Evolutionary conservation across 1,140 invertebrate genomes (phyloP).

Genomic region (Lasioglossum baleicum): DNA sequence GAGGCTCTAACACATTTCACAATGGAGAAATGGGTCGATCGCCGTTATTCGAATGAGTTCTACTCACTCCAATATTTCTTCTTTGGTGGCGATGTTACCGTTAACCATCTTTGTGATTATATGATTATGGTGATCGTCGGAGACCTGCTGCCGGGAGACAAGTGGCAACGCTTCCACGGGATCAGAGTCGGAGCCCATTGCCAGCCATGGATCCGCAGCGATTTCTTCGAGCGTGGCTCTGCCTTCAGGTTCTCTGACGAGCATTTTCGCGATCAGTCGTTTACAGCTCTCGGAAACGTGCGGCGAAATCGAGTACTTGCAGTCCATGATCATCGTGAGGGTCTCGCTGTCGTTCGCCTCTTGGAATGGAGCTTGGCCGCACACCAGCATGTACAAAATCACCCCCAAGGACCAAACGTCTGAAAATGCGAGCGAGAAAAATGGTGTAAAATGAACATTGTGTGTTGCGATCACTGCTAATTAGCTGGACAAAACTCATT

Average conservation of each 20-base stretch:
- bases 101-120: slow-evolving; percentile 98
- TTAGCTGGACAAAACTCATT: too few relatives aligned
- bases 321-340: slow-evolving; percentile 99
- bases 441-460: too few relatives aligned
- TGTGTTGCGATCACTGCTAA: too few relatives aligned
- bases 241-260: slow-evolving; percentile 94
- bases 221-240: slow-evolving; percentile 94
- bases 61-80: slow-evolving; percentile 93
- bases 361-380: slow-evolving; percentile 97
- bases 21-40: background rate
- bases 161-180: slow-evolving; percentile 86
- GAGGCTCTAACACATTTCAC: background rate
- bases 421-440: slow-evolving; percentile 58
- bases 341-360: slow-evolving; percentile 99
- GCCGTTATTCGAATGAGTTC: background rate
- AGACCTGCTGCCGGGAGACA: slow-evolving; percentile 90
- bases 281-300: slow-evolving; percentile 94
- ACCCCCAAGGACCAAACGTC: slow-evolving; percentile 99
- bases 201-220: slow-evolving; percentile 92
- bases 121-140: slow-evolving; percentile 94
- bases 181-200: slow-evolving; percentile 77
- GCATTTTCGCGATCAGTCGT: slow-evolving; percentile 93
- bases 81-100: slow-evolving; percentile 95
- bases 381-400: slow-evolving; percentile 99
- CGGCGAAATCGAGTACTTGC: slow-evolving; percentile 96